Base-by-base conservation (phyloP, 53 echinoderm and acorn worm species). In the Astropecten irregularis region DNA sequence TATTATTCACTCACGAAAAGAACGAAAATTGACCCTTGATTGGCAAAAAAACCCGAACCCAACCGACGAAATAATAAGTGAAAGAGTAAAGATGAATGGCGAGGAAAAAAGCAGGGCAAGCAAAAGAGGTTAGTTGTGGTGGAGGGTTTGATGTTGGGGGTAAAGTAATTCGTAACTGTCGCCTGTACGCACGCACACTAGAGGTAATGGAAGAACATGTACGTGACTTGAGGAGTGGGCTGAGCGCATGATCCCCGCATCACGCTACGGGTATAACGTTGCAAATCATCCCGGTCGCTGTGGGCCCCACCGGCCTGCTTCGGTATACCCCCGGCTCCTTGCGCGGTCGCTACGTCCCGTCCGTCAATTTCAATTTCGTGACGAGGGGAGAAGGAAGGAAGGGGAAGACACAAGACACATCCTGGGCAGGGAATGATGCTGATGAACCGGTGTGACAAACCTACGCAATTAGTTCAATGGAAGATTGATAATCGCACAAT, bases 341-440 rank as follows among this genome's bases (percentile, higher is more conserved):
- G n/a, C 42, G 11, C 11, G 42, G 42, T 42, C 42, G 26, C 31
- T 7, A 5, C 60, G 7, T 3, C 67, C 9, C 68, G 44, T 40
- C 79, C 61, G 79, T 79, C 79, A 79, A 79, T 79, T 79, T 33
- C 79, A 79, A 79, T 79, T 62, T 56, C 40, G 71, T 71, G 74
- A 74, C 36, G 56, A 20, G 58, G 53, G 14, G 51, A 40, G 74
- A 58, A 36, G 56, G 10, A 20, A 25, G 74, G 57, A 37, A 9
- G 38, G 64, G 35, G 36, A 35, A 5, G 38, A 64, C 37, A 20
- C 19, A 36, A 20, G 42, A 42, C 6, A 11, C 42, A 42, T 42
- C 42, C 11, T 42, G 6, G 6, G 6, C 6, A 8, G 6, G 42
- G 42, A 42, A 6, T 11, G 42, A 11, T 42, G 42, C 6, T 66